Percentiles rank a stretch among this genome's conserved stretches.
Evolutionary conservation across 2,113 vertebrate genomes (phyloP).

Genomic region (Oncorhynchus nerka): DNA sequence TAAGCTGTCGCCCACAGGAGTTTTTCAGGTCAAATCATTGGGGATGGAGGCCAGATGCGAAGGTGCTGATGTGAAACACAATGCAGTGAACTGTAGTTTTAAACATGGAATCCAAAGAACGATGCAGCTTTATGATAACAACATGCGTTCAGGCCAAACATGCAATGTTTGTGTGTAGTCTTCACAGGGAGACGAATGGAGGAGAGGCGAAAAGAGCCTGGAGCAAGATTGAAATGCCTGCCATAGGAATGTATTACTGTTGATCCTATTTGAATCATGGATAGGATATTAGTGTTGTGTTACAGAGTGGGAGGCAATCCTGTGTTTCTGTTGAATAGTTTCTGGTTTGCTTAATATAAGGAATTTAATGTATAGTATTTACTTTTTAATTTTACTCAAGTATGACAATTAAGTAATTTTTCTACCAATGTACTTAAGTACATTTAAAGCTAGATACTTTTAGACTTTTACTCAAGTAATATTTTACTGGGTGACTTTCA

Average conservation of each 20-base stretch:
- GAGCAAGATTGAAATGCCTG: not conserved
- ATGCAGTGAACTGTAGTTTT: not conserved
- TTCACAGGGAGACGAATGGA: not conserved
- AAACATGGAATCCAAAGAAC: constrained; percentile 1
- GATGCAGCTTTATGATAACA: not conserved
- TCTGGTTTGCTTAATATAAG: too few relatives aligned
- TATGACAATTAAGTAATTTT: too few relatives aligned
- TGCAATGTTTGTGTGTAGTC: not conserved
- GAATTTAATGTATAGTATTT: too few relatives aligned
- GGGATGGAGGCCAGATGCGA: not conserved
- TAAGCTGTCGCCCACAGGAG: not conserved
- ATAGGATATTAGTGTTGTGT: not conserved
- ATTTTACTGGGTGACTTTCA: too few relatives aligned
- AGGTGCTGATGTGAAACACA: constrained; percentile 1
- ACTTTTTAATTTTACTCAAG: too few relatives aligned
- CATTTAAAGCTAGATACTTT: too few relatives aligned
- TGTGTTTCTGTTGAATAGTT: not conserved
- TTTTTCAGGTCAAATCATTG: not conserved
- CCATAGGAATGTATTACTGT: not conserved
- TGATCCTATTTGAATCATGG: not conserved
- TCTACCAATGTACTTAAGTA: too few relatives aligned
- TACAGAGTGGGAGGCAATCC: not conserved
- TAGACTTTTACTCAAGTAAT: too few relatives aligned
- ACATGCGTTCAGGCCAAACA: not conserved
- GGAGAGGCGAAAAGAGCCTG: not conserved